Evolutionary conservation across 2,888 invertebrate genomes (phyloP).

Genomic region (Disparrhopalites patrizii): DNA sequence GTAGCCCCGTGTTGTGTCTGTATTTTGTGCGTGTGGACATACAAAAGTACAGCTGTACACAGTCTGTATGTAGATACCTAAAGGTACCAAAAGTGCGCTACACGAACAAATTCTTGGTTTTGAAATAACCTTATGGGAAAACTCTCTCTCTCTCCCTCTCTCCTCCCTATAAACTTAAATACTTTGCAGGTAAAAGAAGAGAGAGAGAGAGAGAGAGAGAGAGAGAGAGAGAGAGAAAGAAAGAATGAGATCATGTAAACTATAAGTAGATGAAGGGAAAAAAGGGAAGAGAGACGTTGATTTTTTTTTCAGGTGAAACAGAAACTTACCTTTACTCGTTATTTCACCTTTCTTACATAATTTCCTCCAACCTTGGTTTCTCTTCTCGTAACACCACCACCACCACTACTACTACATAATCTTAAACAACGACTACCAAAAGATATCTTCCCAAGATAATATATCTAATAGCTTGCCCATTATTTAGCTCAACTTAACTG

Average conservation of each 20-base stretch:
- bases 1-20: too few relatives aligned
- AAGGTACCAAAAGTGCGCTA: too few relatives aligned
- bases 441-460: slow-evolving; percentile 10
- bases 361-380: slow-evolving; percentile 1
- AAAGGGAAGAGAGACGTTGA: slow-evolving; percentile 5
- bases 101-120: too few relatives aligned
- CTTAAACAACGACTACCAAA: slow-evolving; percentile 6
- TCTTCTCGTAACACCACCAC: too few relatives aligned
- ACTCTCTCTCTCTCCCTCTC: too few relatives aligned
- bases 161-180: neutral
- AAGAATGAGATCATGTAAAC: too few relatives aligned
- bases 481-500: slow-evolving; percentile 9
- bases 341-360: slow-evolving; percentile 8
- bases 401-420: slow-evolving; percentile 6
- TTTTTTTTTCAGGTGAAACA: slow-evolving; percentile 5
- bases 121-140: too few relatives aligned
- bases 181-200: neutral
- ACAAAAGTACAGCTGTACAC: too few relatives aligned
- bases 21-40: too few relatives aligned
- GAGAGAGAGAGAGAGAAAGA: neutral
- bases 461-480: slow-evolving; percentile 9
- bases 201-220: neutral
- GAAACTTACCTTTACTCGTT: slow-evolving; percentile 9
- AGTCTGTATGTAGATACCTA: too few relatives aligned
- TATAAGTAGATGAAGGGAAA: neutral